A percentile compares a stretch with the other conserved stretches of the same genome.
Conservation (phyloP, 2,888 invertebrate genomes). For the Siphlonurus alternatus region DNA sequence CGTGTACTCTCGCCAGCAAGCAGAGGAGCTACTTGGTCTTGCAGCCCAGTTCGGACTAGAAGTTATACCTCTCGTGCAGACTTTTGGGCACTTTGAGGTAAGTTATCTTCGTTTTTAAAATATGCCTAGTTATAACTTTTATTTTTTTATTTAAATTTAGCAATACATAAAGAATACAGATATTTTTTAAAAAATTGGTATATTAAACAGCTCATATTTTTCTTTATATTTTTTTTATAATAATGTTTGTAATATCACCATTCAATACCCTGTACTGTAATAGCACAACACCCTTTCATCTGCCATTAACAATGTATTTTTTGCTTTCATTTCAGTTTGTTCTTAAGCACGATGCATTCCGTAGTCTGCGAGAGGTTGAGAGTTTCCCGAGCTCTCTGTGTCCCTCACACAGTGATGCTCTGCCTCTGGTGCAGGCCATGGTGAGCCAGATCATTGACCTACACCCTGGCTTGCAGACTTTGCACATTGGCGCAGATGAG, state of each 20-base stretch:
- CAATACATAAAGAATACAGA: not conserved
- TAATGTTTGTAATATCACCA: too few species aligned
- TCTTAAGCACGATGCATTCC: conserved; percentile 51
- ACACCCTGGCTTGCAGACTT: conserved; percentile 44
- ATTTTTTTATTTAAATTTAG: conserved; percentile 4
- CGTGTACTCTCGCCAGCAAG: conserved; percentile 50
- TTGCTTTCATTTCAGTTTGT: conserved; percentile 36
- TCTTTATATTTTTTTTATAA: not conserved
- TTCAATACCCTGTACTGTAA: not conserved
- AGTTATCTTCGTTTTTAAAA: too few species aligned
- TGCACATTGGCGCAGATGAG: conserved; percentile 75
- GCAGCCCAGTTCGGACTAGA: conserved; percentile 46
- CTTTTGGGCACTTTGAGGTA: conserved; percentile 69
- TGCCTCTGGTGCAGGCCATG: conserved; percentile 44
- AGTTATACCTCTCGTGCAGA: conserved; percentile 68
- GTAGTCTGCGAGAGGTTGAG: conserved; percentile 44
- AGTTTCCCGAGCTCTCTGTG: conserved; percentile 55
- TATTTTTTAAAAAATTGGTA: not conserved
- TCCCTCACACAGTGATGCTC: conserved; percentile 44
- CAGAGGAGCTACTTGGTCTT: conserved; percentile 43
- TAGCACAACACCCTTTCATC: not conserved
- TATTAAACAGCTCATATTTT: too few species aligned
- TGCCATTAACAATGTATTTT: not conserved
- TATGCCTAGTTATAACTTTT: not conserved
- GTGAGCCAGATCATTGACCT: conserved; percentile 50